A percentile compares a stretch with the other conserved stretches of the same genome.
Evolutionary conservation across 2,113 vertebrate species (phyloP).

Genomic region (Callipepla californica): DNA sequence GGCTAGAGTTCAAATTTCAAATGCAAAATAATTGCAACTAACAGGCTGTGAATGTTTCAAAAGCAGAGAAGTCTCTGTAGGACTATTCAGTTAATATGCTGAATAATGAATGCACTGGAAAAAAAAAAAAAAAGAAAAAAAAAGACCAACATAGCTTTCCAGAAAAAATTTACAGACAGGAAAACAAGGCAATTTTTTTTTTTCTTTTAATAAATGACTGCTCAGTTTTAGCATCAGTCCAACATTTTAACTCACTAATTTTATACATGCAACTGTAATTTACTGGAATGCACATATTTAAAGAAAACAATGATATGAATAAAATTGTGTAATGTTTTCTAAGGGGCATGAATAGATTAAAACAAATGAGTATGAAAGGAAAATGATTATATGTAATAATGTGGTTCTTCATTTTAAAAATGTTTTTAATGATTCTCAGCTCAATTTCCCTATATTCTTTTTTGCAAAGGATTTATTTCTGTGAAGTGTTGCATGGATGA

Average conservation of each 20-base stretch:
- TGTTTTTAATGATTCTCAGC: slow-evolving; percentile 19
- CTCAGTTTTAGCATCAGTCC: neutral
- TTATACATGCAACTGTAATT: slow-evolving; percentile 6
- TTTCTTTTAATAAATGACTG: neutral
- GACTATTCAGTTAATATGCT: neutral
- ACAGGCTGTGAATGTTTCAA: slow-evolving; percentile 31
- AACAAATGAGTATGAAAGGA: slow-evolving; percentile 26
- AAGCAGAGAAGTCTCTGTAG: slow-evolving; percentile 24
- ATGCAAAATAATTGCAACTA: slow-evolving; percentile 27
- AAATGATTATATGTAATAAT: slow-evolving; percentile 19
- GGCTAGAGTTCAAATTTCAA: slow-evolving; percentile 31
- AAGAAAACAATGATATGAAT: slow-evolving; percentile 25
- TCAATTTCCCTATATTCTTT: neutral
- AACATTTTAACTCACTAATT: slow-evolving; percentile 26
- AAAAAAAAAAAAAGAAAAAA: slow-evolving; percentile 8
- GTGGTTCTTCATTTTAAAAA: slow-evolving; percentile 9
- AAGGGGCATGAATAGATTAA: neutral
- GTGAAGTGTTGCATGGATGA: neutral
- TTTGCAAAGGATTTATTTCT: neutral
- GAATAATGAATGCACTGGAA: slow-evolving; percentile 11
- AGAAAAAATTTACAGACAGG: slow-evolving; percentile 26
- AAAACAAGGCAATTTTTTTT: slow-evolving; percentile 28
- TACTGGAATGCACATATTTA: slow-evolving; percentile 25
- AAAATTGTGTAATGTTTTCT: slow-evolving; percentile 22
- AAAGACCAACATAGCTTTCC: neutral